Conservation (phyloP, 2,113 vertebrate genomes). For the Podilymbus podiceps region DNA sequence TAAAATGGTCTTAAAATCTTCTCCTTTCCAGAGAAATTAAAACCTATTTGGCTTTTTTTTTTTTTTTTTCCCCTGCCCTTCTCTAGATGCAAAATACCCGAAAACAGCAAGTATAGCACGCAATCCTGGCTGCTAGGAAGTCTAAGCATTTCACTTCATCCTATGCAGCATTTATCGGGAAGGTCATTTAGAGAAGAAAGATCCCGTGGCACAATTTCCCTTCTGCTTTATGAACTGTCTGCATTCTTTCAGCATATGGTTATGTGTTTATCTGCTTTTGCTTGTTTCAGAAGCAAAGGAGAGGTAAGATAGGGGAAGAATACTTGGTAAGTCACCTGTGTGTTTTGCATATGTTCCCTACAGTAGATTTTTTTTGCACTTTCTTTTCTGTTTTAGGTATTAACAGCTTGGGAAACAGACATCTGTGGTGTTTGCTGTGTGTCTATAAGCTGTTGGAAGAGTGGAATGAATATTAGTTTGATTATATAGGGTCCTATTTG, state of each 20-base stretch:
- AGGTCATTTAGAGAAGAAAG: not conserved
- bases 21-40: not conserved
- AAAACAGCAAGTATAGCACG: not conserved
- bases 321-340: not conserved
- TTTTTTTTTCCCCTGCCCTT: rapidly evolving
- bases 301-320: not conserved
- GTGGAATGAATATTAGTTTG: not conserved
- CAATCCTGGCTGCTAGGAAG: not conserved
- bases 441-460: not conserved
- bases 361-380: not conserved
- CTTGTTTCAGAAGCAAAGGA: not conserved
- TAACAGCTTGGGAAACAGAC: not conserved
- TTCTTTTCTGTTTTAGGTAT: not conserved
- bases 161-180: not conserved
- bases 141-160: not conserved
- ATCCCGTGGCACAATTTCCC: not conserved
- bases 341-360: not conserved
- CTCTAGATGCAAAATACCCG: not conserved
- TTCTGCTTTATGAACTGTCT: not conserved
- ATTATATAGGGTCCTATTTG: not conserved
- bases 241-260: not conserved
- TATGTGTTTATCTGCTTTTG: not conserved
- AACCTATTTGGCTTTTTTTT: not conserved
- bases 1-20: not conserved
- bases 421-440: not conserved